Evolutionary conservation across 1,140 invertebrate genomes (phyloP), one percentile per base, ranked within the genome.

Genomic region (Brachionus plicatilis): DNA sequence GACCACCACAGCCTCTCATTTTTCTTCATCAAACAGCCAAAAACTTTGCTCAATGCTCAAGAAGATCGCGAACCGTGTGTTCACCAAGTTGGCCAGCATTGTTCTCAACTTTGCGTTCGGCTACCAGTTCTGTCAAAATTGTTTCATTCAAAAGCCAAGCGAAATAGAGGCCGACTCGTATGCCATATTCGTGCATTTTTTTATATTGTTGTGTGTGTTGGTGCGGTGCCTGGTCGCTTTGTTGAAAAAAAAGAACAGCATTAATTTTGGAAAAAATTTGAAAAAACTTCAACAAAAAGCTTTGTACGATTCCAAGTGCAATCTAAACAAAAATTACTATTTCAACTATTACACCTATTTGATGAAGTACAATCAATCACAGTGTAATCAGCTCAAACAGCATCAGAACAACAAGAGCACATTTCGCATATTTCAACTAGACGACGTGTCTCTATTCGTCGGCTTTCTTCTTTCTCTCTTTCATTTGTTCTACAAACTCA

Each of bases 121-220:
- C 8, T 82, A 82, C 29, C 79, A 65, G 17, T 82, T 82, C 45
- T 82, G 79, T 47, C 79, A 82, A 41, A 82, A 82, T 47, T 82
- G 79, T 68, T 82, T 82, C 14, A 82, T 82, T 7, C 17, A 82
- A 66, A 12, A 43, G 24, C 53, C 53, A 3, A 47, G 12, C 17
- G 14, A 82, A 68, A 24, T 65, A 14, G 17, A 1, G 8, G 29
- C 20, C 8, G 76, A 80, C 20, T 20, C 12, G 3, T 65, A 82
- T 14, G 14, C 50, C 3, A 66, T 82, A 41, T 82, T 82, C 3
- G 37, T 66, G 1, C 79, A 82, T 12, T 43, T 82, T 65, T 82
- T 82, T 82, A 41, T 82, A 24, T 11, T 47, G 17, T 8, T 14
- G 7, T 65, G 53, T 65, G 79, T 17, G 14, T 8, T 82, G 12